phyloP scores from a whole-genome alignment of 2,797 vertebrate species.

The Trachurus trachurus region DNA sequence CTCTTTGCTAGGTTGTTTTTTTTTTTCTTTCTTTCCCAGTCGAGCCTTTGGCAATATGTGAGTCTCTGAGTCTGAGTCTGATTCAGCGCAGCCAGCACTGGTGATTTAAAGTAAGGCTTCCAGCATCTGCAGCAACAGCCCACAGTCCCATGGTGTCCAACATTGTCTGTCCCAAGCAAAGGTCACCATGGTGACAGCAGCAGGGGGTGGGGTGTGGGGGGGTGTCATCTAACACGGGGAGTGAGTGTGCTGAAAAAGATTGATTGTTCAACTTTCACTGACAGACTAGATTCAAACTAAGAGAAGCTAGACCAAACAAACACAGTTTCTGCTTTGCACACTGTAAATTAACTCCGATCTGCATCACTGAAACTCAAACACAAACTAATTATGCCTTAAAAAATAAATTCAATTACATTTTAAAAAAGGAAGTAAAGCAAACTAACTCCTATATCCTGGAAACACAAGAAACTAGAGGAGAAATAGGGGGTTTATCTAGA shows the following conservation, averaged over 20 bases:
- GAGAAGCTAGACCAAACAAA: constrained; percentile 20
- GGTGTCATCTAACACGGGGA: constrained; percentile 23
- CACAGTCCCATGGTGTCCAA: constrained; percentile 36
- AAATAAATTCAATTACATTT: no score
- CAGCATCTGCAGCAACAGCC: constrained; percentile 60
- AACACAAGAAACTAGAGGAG: background rate
- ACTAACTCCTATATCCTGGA: background rate
- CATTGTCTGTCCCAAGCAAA: constrained; percentile 57
- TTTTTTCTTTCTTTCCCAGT: background rate
- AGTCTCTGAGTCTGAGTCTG: constrained; percentile 3
- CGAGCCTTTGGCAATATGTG: constrained; percentile 38
- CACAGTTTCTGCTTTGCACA: background rate
- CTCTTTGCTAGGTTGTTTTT: constrained; percentile 10
- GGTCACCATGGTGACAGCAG: constrained; percentile 72
- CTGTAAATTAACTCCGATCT: constrained; percentile 2
- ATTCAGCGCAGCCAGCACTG: constrained; percentile 31
- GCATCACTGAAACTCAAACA: constrained; percentile 9
- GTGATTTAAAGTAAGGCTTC: constrained; percentile 69
- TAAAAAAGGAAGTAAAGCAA: background rate
- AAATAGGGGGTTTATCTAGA: constrained; percentile 8
- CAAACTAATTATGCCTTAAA: background rate
- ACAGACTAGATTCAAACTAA: constrained; percentile 25
- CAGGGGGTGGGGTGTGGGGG: constrained; percentile 15
- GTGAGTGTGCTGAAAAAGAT: constrained; percentile 14
- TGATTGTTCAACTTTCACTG: constrained; percentile 28